Evolutionary conservation across 1,140 invertebrate species (phyloP), one percentile per base, ranked within the genome.

Genomic region (Diploscapter pachys): DNA sequence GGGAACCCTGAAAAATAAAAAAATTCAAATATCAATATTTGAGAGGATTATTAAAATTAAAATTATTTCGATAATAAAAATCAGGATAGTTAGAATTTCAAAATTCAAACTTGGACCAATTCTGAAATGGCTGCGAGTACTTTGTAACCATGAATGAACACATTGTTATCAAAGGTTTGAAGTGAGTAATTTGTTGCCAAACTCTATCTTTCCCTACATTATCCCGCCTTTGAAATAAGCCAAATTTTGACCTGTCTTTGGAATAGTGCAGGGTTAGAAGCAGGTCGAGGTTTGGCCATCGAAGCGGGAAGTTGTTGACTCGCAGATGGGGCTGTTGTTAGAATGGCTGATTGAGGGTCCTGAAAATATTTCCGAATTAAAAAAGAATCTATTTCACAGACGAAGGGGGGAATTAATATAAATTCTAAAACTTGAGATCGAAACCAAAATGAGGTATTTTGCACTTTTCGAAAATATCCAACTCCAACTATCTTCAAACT

Each of bases 291-390:
- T 52, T 83, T 83, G 6, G 81, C 63, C 4, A 73, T 75, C 49
- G 57, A 73, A 4, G 3, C 52, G 11, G 54, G 48, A 8, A 52
- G 9, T 54, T 68, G 55, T 54, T 54, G 11, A 53, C 54, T 51
- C 63, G 73, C 73, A 3, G 67, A 56, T n/a, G 64, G 76, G 4
- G 77, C 71, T 54, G 79, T 79, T 66, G 69, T 79, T 31, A 84
- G 57, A 59, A 85, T 84, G 3, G 81, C 83, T 53, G 79, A 83
- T 70, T 84, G 83, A 2, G 83, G 83, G 68, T 84, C 83, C 56
- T 81, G 59, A 13, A 75, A 71, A 9, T 82, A 76, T 31, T 31
- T 31, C 31, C 49, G 51, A 13, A 68, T 68, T 52, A 55, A 52
- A 68, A 9, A 54, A 9, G 6, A 6, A 6, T 51, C 53, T 52